These are phyloP conservation scores for Apeira syringaria DNA, from an alignment of 2,888 invertebrate genomes.

Conservation along the genomic window DNA sequence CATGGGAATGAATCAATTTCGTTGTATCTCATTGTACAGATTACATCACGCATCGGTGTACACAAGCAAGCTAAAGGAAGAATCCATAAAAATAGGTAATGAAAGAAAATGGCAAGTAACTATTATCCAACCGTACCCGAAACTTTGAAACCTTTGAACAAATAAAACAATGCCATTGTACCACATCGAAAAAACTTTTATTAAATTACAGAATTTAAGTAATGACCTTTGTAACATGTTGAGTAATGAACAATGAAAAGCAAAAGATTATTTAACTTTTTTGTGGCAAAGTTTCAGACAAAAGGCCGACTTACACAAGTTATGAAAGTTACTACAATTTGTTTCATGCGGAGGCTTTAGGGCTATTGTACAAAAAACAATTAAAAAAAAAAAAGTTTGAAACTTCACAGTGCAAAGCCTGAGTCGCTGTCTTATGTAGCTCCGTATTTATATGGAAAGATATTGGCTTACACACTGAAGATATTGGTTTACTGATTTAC, in stretches of 20 bases:
- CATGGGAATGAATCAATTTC: no score
- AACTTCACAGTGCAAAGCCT: no score
- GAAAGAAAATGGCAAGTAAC: not conserved
- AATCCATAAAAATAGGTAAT: not conserved
- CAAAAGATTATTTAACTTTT: constrained; percentile 3
- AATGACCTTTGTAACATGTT: constrained; percentile 1
- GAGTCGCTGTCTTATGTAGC: no score
- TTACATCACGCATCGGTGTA: no score
- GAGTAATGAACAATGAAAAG: constrained; percentile 2
- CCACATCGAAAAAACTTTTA: not conserved
- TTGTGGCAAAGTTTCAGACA: not conserved
- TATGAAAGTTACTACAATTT: not conserved
- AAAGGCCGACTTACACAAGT: not conserved
- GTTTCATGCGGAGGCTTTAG: not conserved
- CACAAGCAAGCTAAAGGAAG: not conserved
- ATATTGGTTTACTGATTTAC: no score
- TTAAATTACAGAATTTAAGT: constrained; percentile 7
- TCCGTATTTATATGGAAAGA: no score
- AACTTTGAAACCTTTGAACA: not conserved
- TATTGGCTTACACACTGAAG: no score
- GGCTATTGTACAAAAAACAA: not conserved
- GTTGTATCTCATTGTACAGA: no score
- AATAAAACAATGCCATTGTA: not conserved
- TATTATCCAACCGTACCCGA: not conserved
- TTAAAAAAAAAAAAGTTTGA: not conserved